Percentiles rank a stretch among this genome's conserved stretches.
phyloP scores from a whole-genome alignment of 2,888 invertebrate genomes.

The Trachelus stipa region DNA sequence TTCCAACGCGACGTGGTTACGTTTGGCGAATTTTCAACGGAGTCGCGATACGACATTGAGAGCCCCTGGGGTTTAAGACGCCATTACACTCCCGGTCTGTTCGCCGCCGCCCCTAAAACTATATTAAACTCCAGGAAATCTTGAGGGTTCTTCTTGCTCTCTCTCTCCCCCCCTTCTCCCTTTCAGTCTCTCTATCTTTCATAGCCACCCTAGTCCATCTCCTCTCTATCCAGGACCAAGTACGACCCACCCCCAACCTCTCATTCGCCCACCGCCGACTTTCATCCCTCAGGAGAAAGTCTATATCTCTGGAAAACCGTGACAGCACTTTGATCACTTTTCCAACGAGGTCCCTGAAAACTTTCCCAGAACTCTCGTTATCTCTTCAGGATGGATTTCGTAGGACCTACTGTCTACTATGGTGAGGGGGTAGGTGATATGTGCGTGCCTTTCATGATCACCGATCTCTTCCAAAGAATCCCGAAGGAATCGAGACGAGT shows the following conservation, averaged over 20 bases:
- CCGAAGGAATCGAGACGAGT: neutral
- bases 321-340: constrained; percentile 61
- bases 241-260: constrained; percentile 30
- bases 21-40: constrained; percentile 12
- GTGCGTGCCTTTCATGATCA: neutral
- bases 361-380: constrained; percentile 7
- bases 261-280: constrained; percentile 28
- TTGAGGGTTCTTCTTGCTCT: constrained; percentile 47
- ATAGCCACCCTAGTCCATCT: constrained; percentile 20
- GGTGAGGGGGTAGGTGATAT: neutral
- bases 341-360: constrained; percentile 31
- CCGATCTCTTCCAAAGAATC: neutral
- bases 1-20: constrained; percentile 5
- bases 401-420: neutral
- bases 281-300: constrained; percentile 8
- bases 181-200: constrained; percentile 40
- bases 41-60: constrained; percentile 45
- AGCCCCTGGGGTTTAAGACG: constrained; percentile 65
- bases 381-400: constrained; percentile 1
- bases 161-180: constrained; percentile 29
- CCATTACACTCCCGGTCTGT: constrained; percentile 62
- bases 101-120: constrained; percentile 64
- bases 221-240: constrained; percentile 27
- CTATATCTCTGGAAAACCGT: constrained; percentile 43
- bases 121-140: constrained; percentile 67